Conservation (phyloP, 1,140 invertebrate species). For the Vollenhovia emeryi region DNA sequence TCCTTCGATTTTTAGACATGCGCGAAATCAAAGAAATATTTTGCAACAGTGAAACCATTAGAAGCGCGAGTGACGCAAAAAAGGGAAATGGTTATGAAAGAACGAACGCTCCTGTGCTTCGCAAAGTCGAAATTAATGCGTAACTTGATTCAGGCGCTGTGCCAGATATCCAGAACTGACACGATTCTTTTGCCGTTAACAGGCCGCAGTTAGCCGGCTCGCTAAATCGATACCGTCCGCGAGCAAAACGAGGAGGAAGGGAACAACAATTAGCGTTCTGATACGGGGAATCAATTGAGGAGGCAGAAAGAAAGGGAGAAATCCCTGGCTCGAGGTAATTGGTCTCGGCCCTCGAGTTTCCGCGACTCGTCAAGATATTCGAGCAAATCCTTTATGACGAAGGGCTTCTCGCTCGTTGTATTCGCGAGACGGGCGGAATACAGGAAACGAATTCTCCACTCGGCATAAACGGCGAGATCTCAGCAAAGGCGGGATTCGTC, state of each 20-base stretch:
- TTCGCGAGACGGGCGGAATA: conserved; percentile 39
- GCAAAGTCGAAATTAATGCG: conserved; percentile 47
- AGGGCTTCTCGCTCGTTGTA: conserved; percentile 42
- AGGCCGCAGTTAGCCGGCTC: conserved; percentile 37
- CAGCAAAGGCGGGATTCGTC: neutral
- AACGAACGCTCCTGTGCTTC: conserved; percentile 9
- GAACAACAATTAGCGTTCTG: conserved; percentile 68
- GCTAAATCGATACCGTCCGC: conserved; percentile 56
- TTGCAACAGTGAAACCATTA: neutral
- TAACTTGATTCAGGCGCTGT: conserved; percentile 30
- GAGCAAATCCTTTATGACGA: conserved; percentile 55
- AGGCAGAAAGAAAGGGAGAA: conserved; percentile 61
- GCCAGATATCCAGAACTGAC: conserved; percentile 14
- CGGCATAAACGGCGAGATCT: conserved; percentile 1
- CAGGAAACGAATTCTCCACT: conserved; percentile 54
- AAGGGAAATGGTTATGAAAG: neutral
- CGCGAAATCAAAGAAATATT: neutral
- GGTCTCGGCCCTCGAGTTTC: conserved; percentile 42
- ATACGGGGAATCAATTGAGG: conserved; percentile 64
- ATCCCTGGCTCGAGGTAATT: conserved; percentile 54
- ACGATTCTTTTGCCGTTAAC: conserved; percentile 42
- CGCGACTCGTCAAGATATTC: conserved; percentile 46
- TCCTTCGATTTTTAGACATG: conserved; percentile 4
- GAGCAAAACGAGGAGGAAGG: conserved; percentile 51
- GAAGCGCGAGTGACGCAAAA: neutral